Base-by-base conservation (phyloP, 2,113 vertebrate species). In the Chrysochloris asiatica region DNA sequence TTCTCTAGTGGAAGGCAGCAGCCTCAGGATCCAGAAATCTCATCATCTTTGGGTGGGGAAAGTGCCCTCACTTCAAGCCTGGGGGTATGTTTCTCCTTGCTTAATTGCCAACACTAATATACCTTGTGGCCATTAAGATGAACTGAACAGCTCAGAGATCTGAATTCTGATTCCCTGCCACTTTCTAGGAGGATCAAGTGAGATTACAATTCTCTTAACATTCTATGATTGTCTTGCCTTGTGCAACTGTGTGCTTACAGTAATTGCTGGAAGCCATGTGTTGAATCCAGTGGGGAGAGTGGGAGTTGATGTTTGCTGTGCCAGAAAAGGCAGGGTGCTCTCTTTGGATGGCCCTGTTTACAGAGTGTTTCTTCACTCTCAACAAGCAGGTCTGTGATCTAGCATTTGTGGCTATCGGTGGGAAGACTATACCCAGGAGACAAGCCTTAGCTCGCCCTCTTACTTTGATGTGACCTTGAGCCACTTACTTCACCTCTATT, bases 131-230 rank as follows among this genome's bases (percentile, higher is more conserved):
- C 82, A n/a, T 91, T 84, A 63, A 4, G 26, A 43, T 24, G 19
- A 12, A 41, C 83, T 72, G 86, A 92, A 30, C 11, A 45, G 22
- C 54, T 82, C 77, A 26, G 63, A 79, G 56, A 28, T 38, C 43
- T 90, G 13, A 71, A n/a, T 87, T 87, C 52, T 38, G 79, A 76
- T n/a, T 82, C 56, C 38, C 36, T 16, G 59, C 78, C 4, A 2
- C 71, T 81, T 11, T 80, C 69, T 19, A 26, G 63, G 61, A 91
- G 41, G 79, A 83, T 30, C 87, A 76, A 88, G 54, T 82, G 73
- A 82, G 82, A 86, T 83, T 88, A 65, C 9, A 59, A 33, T 65
- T 92, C 87, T 38, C 71, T 61, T 52, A 52, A 41, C 67, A 50
- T 75, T 65, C 91, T 89, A 19, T 45, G 41, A 47, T 73, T 33